phyloP scores from a whole-genome alignment of 2,113 vertebrate genomes.

The Xyliphius kryptos region DNA sequence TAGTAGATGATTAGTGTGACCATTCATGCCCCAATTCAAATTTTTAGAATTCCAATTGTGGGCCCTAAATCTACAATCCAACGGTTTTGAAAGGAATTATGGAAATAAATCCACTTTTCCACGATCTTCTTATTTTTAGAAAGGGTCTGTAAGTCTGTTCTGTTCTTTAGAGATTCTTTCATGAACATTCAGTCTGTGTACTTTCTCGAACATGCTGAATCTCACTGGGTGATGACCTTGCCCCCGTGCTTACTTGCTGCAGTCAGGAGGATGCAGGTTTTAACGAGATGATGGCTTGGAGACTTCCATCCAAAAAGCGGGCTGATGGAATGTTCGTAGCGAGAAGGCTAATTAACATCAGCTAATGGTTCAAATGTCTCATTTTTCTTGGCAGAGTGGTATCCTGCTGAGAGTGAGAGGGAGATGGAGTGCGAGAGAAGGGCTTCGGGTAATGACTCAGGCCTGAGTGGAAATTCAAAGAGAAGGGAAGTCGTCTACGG shows the following conservation, averaged over 20 bases:
- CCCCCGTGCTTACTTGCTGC: constrained; percentile 10
- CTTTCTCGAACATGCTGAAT: neutral
- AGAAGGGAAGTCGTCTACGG: constrained; percentile 35
- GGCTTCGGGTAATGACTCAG: constrained; percentile 41
- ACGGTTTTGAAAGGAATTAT: too few species aligned
- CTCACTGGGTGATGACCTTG: constrained; percentile 4
- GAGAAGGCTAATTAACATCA: constrained; percentile 44
- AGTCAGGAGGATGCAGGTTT: neutral
- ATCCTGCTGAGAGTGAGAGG: constrained; percentile 25
- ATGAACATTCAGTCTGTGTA: neutral
- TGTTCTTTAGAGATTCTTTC: neutral
- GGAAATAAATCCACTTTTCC: too few species aligned
- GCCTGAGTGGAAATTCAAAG: constrained; percentile 42
- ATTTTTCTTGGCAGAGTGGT: constrained; percentile 38
- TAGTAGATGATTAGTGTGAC: too few species aligned
- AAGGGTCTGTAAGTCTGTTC: too few species aligned
- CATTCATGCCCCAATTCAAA: too few species aligned
- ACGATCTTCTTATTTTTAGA: too few species aligned
- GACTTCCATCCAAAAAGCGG: constrained; percentile 16
- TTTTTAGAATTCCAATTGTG: too few species aligned
- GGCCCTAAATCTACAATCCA: too few species aligned
- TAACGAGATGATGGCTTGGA: constrained; percentile 8
- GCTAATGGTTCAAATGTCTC: constrained; percentile 39
- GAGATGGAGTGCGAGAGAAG: too few species aligned
- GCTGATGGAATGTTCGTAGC: constrained; percentile 26